phyloP scores from a whole-genome alignment of 1,140 invertebrate species.

The Euura lappo region DNA sequence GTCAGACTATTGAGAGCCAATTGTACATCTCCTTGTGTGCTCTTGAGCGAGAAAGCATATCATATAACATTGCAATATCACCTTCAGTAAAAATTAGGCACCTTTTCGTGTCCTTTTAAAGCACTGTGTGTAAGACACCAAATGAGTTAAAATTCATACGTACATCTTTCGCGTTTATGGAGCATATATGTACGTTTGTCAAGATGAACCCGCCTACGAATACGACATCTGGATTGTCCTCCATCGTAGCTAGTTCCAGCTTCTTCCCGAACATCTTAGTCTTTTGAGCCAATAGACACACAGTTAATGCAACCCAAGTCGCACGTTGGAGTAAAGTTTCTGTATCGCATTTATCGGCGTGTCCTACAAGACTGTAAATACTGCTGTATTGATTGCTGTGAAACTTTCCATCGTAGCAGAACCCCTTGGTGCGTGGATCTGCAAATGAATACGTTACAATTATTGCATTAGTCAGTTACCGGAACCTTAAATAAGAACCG shows the following conservation, averaged over 20 bases:
- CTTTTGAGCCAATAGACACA: constrained; percentile 61
- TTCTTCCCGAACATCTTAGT: not conserved
- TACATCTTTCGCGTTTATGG: not conserved
- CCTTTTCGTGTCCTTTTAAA: too few relatives aligned
- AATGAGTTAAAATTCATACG: not conserved
- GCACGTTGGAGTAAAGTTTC: constrained; percentile 78
- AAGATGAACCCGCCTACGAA: not conserved
- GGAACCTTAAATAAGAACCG: too few relatives aligned
- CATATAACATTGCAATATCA: not conserved
- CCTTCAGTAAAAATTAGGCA: too few relatives aligned
- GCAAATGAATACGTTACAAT: constrained; percentile 7
- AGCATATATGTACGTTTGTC: not conserved
- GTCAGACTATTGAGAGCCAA: constrained; percentile 80
- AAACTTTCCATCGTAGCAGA: constrained; percentile 54
- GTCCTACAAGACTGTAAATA: constrained; percentile 76
- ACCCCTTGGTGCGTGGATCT: constrained; percentile 49
- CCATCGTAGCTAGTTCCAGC: not conserved
- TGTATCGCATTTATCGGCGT: constrained; percentile 70
- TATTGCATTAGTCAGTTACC: too few relatives aligned
- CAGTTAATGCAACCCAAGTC: constrained; percentile 70
- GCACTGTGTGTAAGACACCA: too few relatives aligned
- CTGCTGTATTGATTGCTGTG: constrained; percentile 60
- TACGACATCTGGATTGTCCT: not conserved
- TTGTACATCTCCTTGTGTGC: constrained; percentile 66
- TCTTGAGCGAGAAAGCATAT: not conserved